phyloP scores from a whole-genome alignment of 2,888 invertebrate species.

The Toxonevra muliebris region DNA sequence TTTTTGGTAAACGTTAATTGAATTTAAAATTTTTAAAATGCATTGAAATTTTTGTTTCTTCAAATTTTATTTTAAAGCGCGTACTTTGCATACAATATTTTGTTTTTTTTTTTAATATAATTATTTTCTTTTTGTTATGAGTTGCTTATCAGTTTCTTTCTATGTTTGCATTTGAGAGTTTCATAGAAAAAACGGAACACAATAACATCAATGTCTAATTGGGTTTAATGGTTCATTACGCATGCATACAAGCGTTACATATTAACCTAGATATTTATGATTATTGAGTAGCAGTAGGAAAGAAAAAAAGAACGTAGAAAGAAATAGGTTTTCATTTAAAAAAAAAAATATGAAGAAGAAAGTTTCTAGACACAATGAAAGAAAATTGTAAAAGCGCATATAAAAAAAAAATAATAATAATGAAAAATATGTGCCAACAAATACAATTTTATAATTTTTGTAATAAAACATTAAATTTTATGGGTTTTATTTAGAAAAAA shows the following conservation, averaged over 20 bases:
- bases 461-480: no score
- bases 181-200: not conserved
- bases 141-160: not conserved
- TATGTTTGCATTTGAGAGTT: not conserved
- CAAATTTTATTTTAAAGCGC: not conserved
- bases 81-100: no score
- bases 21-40: slow-evolving; percentile 30
- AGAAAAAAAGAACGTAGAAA: no score
- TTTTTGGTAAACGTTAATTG: slow-evolving; percentile 17
- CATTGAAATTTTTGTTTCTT: not conserved
- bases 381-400: no score
- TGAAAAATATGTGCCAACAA: no score
- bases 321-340: not conserved
- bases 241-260: slow-evolving; percentile 31
- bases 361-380: not conserved
- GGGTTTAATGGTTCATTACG: slow-evolving; percentile 31
- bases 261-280: slow-evolving; percentile 33
- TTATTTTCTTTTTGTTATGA: not conserved
- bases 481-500: no score
- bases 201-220: slow-evolving; percentile 16
- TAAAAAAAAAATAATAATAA: no score
- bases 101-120: no score
- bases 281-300: not conserved
- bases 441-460: no score
- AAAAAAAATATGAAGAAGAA: not conserved